phyloP scores from a whole-genome alignment of 2,888 invertebrate species.

The Dicroscelio sp. region DNA sequence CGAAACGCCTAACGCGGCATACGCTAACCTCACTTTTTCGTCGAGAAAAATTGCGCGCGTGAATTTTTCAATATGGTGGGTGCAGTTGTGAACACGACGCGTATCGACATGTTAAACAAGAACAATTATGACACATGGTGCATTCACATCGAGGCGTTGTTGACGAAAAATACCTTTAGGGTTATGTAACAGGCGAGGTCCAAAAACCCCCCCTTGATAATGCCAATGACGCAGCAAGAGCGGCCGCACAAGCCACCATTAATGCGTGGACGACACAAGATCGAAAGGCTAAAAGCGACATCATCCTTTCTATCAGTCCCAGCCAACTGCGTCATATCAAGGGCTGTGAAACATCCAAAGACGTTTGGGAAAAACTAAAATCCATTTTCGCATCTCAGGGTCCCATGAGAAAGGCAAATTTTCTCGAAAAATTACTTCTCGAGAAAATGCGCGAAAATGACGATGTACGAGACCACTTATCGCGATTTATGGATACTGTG shows the following conservation, averaged over 20 bases:
- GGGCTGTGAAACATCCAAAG: not conserved
- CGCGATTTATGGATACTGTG: slow-evolving; percentile 21
- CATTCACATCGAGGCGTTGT: slow-evolving; percentile 15
- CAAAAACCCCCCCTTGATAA: not conserved
- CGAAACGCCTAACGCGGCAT: not conserved
- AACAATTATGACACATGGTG: slow-evolving; percentile 22
- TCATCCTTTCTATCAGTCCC: not conserved
- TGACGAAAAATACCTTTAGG: not conserved
- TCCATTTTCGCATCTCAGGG: not conserved
- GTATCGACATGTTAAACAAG: slow-evolving; percentile 16
- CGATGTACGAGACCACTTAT: slow-evolving; percentile 4
- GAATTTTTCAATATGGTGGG: not conserved
- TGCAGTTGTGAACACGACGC: not conserved
- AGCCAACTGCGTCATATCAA: slow-evolving; percentile 45
- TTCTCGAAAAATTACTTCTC: slow-evolving; percentile 62
- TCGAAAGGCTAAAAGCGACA: slow-evolving; percentile 6
- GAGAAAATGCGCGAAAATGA: slow-evolving; percentile 8
- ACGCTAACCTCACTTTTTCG: not conserved
- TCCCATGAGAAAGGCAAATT: slow-evolving; percentile 27
- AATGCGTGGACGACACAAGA: not conserved
- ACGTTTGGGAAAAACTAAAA: slow-evolving; percentile 15
- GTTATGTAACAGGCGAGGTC: not conserved
- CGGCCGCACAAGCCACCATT: not conserved
- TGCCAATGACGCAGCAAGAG: not conserved
- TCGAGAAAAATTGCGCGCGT: not conserved